Conservation (phyloP, 2,797 vertebrate genomes). For the Myotis daubentonii region DNA sequence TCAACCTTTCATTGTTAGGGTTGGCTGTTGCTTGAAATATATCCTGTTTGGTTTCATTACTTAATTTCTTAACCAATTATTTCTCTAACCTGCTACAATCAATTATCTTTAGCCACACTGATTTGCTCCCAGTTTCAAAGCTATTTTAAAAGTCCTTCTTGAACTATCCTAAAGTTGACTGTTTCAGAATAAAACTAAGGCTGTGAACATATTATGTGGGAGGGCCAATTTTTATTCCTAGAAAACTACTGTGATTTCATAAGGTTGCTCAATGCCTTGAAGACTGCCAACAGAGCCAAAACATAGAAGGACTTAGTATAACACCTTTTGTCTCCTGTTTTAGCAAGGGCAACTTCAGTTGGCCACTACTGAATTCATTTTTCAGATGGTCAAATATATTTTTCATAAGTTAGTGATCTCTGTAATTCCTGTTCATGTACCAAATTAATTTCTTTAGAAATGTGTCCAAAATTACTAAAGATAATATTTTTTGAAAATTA, state of each 20-base stretch:
- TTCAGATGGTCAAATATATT: constrained; percentile 60
- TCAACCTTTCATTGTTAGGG: not conserved
- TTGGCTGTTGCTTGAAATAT: not conserved
- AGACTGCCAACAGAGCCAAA: constrained; percentile 16
- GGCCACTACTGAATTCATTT: constrained; percentile 21
- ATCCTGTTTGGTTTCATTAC: not conserved
- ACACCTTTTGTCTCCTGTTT: not conserved
- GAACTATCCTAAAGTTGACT: not conserved
- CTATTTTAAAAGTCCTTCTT: constrained; percentile 13
- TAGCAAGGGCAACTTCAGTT: not conserved
- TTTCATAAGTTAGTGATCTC: constrained; percentile 71
- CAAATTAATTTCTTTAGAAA: constrained; percentile 57
- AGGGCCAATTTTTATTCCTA: constrained; percentile 19
- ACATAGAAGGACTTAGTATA: not conserved
- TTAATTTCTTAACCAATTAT: constrained; percentile 28
- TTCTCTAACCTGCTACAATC: not conserved
- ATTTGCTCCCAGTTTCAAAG: not conserved
- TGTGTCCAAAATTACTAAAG: constrained; percentile 20
- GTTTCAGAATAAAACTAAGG: not conserved
- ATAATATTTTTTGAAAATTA: constrained; percentile 39
- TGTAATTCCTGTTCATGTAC: constrained; percentile 54
- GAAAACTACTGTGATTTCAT: constrained; percentile 23
- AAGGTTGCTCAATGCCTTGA: not conserved
- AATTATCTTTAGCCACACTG: not conserved
- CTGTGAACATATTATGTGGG: not conserved